phyloP scores from a whole-genome alignment of 2,113 vertebrate species.

The Tenrec ecaudatus region DNA sequence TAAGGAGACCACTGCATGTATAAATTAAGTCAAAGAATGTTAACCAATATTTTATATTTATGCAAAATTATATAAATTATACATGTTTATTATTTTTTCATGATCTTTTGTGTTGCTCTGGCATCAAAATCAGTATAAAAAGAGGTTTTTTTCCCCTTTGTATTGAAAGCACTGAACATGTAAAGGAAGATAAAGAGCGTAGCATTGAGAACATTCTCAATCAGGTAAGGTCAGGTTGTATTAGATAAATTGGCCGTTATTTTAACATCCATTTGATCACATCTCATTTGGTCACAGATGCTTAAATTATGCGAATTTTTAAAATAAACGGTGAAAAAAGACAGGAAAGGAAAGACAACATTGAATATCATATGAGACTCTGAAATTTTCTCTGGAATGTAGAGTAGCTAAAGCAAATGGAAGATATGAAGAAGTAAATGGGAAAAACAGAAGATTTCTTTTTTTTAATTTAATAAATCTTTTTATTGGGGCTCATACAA shows the following conservation, averaged over 20 bases:
- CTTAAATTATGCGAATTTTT: background rate
- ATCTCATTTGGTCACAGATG: slow-evolving; percentile 18
- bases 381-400: no score
- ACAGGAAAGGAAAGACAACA: no score
- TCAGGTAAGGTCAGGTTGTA: background rate
- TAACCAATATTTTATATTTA: background rate
- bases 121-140: background rate
- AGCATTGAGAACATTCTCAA: background rate
- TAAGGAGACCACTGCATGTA: background rate
- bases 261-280: background rate
- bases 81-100: background rate
- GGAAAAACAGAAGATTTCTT: no score
- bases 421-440: no score
- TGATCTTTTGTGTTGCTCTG: background rate
- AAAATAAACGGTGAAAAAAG: no score
- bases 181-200: background rate
- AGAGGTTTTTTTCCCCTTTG: background rate
- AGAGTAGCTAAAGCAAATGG: no score
- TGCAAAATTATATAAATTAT: background rate
- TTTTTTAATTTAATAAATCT: no score
- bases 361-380: no score
- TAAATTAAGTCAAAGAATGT: slow-evolving; percentile 15
- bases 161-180: background rate
- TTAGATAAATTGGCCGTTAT: background rate
- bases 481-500: no score